Conservation (phyloP, 1,140 invertebrate genomes). For the Neotoxoptera formosana region DNA sequence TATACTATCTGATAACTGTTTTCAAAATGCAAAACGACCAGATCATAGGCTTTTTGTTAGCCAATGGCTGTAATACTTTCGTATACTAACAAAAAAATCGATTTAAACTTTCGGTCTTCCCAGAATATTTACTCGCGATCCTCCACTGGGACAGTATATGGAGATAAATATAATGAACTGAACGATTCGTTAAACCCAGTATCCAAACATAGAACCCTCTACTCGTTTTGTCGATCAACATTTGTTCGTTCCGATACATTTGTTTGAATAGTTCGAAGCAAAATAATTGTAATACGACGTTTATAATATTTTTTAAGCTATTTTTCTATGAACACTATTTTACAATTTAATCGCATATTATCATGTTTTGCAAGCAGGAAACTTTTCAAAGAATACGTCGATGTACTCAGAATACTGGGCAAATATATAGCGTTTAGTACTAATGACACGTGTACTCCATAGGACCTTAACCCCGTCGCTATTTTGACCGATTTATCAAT, state of each 20-base stretch:
- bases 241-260: background rate
- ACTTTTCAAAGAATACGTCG: background rate
- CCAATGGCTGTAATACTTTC: no score
- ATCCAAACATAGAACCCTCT: background rate
- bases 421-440: background rate
- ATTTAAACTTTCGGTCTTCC: no score
- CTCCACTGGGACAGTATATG: background rate
- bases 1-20: no score
- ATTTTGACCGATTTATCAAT: background rate
- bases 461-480: background rate
- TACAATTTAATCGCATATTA: background rate
- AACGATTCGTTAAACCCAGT: background rate
- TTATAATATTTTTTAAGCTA: background rate
- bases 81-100: no score
- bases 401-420: background rate
- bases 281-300: background rate
- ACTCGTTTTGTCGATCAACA: background rate
- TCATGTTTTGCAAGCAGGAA: background rate
- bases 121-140: no score
- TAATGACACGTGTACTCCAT: background rate
- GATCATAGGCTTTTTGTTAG: no score
- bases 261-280: background rate
- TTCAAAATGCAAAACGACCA: no score
- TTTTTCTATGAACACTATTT: background rate
- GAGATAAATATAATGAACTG: background rate